Evolutionary conservation across 2,113 vertebrate genomes (phyloP).

Genomic region (Heterotis niloticus): DNA sequence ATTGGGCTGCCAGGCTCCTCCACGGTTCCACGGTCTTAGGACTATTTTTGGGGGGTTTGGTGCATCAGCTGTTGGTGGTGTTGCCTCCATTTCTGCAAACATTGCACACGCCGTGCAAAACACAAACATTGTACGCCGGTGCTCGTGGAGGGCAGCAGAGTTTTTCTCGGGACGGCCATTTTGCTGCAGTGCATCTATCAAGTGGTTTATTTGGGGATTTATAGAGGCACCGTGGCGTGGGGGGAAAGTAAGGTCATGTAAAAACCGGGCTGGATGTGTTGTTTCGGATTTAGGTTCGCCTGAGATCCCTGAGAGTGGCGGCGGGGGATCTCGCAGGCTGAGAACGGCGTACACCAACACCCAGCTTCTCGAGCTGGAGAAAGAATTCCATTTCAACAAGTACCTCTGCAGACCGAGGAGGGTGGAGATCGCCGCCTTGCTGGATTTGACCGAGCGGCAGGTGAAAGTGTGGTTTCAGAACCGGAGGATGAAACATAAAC

Average conservation of each 20-base stretch:
- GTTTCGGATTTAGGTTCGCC: slow-evolving; percentile 71
- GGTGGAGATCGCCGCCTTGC: slow-evolving; percentile 88
- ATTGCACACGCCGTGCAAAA: slow-evolving; percentile 12
- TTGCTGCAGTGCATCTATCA: slow-evolving; percentile 44
- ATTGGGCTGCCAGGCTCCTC: slow-evolving; percentile 44
- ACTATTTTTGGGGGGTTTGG: slow-evolving; percentile 69
- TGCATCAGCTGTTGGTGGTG: slow-evolving; percentile 32
- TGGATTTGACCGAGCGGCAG: slow-evolving; percentile 96
- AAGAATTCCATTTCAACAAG: slow-evolving; percentile 99
- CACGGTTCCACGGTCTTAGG: slow-evolving; percentile 72
- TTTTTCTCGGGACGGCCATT: slow-evolving; percentile 50
- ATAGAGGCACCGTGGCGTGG: slow-evolving; percentile 57
- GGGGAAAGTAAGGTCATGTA: slow-evolving; percentile 67
- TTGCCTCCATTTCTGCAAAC: slow-evolving; percentile 51
- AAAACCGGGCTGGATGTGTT: neutral
- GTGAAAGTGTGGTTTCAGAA: slow-evolving; percentile 99
- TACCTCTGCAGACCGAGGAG: slow-evolving; percentile 93
- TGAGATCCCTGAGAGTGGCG: slow-evolving; percentile 75
- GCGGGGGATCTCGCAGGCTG: slow-evolving; percentile 80
- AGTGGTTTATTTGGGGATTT: slow-evolving; percentile 21
- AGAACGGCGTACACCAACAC: slow-evolving; percentile 97
- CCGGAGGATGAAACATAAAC: slow-evolving; percentile 96
- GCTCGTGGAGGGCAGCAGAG: too few species aligned
- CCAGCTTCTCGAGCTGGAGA: slow-evolving; percentile 95
- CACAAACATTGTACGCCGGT: neutral